Percentiles rank a stretch among this genome's conserved stretches.
These are phyloP conservation scores for Sinelater perroti DNA, from an alignment of 2,888 invertebrate genomes.

Conservation along the genomic window DNA sequence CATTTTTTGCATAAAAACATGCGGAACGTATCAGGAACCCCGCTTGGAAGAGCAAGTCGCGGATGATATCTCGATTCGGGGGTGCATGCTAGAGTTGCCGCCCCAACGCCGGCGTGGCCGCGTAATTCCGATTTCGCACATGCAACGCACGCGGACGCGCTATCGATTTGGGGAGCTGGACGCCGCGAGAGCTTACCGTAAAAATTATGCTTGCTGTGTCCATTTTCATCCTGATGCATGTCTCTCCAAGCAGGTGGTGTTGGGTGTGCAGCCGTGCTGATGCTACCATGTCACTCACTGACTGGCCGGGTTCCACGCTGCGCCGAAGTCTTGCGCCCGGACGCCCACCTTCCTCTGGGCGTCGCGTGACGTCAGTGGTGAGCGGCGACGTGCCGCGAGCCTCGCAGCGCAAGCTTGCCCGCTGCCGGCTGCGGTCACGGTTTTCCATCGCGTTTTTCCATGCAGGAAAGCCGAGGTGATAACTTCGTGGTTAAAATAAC, in stretches of 20 bases:
- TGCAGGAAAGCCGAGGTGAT: too few species aligned
- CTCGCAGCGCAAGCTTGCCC: slow-evolving; percentile 13
- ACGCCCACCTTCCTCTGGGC: slow-evolving; percentile 18
- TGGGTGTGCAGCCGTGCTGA: slow-evolving; percentile 53
- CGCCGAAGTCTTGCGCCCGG: slow-evolving; percentile 33
- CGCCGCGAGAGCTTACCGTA: slow-evolving; percentile 55
- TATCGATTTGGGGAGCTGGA: slow-evolving; percentile 4
- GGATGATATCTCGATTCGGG: too few species aligned
- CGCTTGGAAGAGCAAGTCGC: too few species aligned
- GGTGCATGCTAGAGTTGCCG: slow-evolving; percentile 18
- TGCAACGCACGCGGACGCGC: slow-evolving; percentile 12
- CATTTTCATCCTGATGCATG: slow-evolving; percentile 76
- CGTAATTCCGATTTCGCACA: background rate
- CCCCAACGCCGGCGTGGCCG: slow-evolving; percentile 22
- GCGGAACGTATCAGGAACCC: too few species aligned
- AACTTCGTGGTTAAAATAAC: too few species aligned
- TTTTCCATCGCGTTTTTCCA: slow-evolving; percentile 9
- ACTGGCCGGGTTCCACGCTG: slow-evolving; percentile 40
- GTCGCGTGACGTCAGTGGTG: slow-evolving; percentile 20
- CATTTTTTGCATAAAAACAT: too few species aligned
- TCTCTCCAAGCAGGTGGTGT: slow-evolving; percentile 68
- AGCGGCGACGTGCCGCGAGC: slow-evolving; percentile 12
- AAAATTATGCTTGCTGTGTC: slow-evolving; percentile 63
- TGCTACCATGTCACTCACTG: slow-evolving; percentile 61
- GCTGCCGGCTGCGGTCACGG: slow-evolving; percentile 22